Percentiles rank a stretch among this genome's conserved stretches.
Conservation (phyloP, 2,797 vertebrate species). For the Falco berigora region DNA sequence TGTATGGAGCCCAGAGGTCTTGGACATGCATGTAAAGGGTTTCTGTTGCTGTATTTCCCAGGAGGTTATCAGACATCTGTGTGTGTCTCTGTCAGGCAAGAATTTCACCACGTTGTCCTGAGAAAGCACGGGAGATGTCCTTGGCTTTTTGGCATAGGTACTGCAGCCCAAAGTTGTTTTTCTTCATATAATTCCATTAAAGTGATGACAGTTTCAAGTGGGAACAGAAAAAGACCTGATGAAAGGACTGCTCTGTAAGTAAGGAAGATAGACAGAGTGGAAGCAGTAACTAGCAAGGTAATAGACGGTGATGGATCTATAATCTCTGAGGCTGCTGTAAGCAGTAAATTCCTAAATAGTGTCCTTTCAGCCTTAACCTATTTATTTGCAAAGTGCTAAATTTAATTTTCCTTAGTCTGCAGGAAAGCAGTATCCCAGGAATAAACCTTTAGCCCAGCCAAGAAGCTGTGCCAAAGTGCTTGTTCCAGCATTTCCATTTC, state of each 20-base stretch:
- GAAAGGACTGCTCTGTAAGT: constrained; percentile 34
- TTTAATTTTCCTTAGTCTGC: constrained; percentile 67
- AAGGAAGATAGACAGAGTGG: constrained; percentile 50
- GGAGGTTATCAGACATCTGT: neutral
- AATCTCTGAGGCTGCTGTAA: constrained; percentile 55
- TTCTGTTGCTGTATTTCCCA: neutral
- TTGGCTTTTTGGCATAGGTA: constrained; percentile 47
- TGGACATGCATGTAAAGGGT: neutral
- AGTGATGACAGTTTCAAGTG: constrained; percentile 58
- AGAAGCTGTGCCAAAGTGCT: constrained; percentile 53
- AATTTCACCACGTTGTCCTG: neutral
- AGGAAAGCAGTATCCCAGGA: constrained; percentile 61
- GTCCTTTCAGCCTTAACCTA: constrained; percentile 68
- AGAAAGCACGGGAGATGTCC: neutral
- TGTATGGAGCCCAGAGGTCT: neutral
- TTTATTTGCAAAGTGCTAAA: constrained; percentile 71
- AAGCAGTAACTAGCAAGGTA: constrained; percentile 57
- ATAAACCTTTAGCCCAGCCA: constrained; percentile 60
- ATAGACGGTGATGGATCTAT: constrained; percentile 64
- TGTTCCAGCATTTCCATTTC: constrained; percentile 56
- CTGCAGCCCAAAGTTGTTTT: constrained; percentile 6
- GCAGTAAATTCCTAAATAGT: constrained; percentile 66
- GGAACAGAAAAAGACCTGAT: constrained; percentile 44
- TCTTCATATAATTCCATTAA: constrained; percentile 53
- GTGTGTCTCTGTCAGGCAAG: neutral